Base-by-base conservation (phyloP, 2,888 invertebrate species). In the Oscheius sp. region DNA sequence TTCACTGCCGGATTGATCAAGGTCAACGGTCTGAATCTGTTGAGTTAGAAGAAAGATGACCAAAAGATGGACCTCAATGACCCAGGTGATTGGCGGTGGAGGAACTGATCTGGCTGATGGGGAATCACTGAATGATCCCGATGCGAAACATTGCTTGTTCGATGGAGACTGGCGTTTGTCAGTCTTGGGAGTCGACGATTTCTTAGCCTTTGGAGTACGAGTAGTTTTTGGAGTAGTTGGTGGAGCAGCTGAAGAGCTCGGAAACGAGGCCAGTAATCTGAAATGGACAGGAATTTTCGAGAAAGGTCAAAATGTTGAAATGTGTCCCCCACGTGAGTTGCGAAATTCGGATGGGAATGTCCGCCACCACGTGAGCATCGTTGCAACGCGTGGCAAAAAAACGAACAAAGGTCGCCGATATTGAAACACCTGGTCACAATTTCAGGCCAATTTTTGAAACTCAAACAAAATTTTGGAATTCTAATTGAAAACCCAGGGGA, bases 31-130 rank as follows among this genome's bases (percentile, higher is more conserved):
- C 61, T 41, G 21, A 12, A 27, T 2, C 7, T 35, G 35, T 35
- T 9, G 35, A 6, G 35, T 35, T 35, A 9, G 2, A 13, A 13
- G 49, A 1, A 6, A 9, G 35, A 35, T 9, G 35, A 9, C 5
- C 35, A 35, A 9, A 9, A 35, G 35, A 35, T 9, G 35, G 9
- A 61, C 61, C 41, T 49, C 27, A 7, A 49, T 64, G 52, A 66
- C 7, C 66, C 66, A 66, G 18, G 49, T 27, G 12, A 49, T n/a
- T 12, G 66, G 66, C 6, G 66, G 66, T 18, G 52, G 49, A 1
- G 66, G 66, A 29, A 66, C 27, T 25, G 52, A 25, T 5, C 27
- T 49, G n/a, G 66, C 66, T 2, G 66, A 66, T 5, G 66, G 66
- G 29, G 52, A 52, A n/a, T 66, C 52, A 21, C 27, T 25, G 52